phyloP scores from a whole-genome alignment of 1,140 invertebrate species.

The Lethocerus indicus region DNA sequence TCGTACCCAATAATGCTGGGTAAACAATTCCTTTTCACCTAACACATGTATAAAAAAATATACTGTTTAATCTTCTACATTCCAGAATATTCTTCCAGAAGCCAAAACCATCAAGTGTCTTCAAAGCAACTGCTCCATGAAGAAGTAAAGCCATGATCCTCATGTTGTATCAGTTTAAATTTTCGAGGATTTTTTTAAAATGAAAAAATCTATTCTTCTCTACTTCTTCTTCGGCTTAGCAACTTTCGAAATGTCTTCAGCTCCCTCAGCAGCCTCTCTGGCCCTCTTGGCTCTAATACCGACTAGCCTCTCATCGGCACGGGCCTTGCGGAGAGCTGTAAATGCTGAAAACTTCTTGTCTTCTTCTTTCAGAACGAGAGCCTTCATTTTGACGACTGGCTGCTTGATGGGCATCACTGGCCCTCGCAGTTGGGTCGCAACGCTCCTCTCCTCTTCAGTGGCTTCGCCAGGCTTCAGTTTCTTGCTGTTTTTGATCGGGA shows the following conservation, averaged over 20 bases:
- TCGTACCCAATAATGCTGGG: no score
- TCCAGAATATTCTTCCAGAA: no score
- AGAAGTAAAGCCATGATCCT: no score
- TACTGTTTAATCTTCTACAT: no score
- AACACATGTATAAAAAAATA: no score
- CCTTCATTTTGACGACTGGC: constrained; percentile 48
- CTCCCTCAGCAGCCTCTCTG: constrained; percentile 87
- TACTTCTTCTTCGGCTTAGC: constrained; percentile 26
- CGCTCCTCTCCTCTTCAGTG: constrained; percentile 76
- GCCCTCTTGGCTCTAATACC: constrained; percentile 85
- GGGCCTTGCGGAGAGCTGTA: constrained; percentile 68
- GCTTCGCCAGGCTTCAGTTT: constrained; percentile 89
- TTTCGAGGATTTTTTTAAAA: no score
- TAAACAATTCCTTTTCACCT: no score
- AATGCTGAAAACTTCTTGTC: constrained; percentile 87
- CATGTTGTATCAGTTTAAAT: no score
- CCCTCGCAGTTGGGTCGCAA: constrained; percentile 73
- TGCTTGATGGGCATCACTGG: constrained; percentile 70
- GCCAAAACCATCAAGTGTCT: no score
- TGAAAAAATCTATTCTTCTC: no score
- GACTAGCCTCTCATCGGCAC: constrained; percentile 73
- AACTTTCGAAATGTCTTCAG: constrained; percentile 64
- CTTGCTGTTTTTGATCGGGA: constrained; percentile 65
- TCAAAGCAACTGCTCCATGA: no score
- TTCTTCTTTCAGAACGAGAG: constrained; percentile 69